A percentile compares a stretch with the other conserved stretches of the same genome.
Conservation (phyloP, 2,797 vertebrate species). For the Hippoglossus hippoglossus region DNA sequence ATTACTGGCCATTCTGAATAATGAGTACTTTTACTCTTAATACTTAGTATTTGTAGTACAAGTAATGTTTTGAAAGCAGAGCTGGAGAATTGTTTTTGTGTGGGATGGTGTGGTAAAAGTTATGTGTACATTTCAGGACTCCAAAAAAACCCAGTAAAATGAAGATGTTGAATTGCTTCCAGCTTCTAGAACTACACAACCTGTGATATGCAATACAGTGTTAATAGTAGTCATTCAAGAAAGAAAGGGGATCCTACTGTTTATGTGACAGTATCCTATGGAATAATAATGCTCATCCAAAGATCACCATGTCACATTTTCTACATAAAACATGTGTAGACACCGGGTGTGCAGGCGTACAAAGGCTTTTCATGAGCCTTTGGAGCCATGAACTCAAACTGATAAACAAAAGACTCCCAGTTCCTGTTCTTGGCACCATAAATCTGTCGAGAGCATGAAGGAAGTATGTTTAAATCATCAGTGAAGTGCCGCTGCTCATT, state of each 20-base stretch:
- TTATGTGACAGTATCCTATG: neutral
- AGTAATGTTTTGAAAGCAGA: too few species aligned
- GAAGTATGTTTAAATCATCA: slow-evolving; percentile 72
- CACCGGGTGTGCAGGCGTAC: slow-evolving; percentile 1
- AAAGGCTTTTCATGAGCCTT: slow-evolving; percentile 29
- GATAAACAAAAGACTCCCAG: slow-evolving; percentile 66
- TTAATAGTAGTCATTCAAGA: too few species aligned
- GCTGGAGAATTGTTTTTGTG: too few species aligned
- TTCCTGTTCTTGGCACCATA: slow-evolving; percentile 56
- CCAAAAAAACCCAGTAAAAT: too few species aligned
- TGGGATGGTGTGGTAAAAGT: too few species aligned
- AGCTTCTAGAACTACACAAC: neutral
- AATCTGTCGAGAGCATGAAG: slow-evolving; percentile 54
- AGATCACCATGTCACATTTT: slow-evolving; percentile 9
- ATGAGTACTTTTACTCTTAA: too few species aligned
- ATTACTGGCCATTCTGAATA: too few species aligned
- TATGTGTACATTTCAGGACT: too few species aligned
- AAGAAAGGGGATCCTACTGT: neutral
- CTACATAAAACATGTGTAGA: slow-evolving; percentile 4
- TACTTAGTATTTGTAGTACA: too few species aligned
- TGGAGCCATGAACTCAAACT: slow-evolving; percentile 48
- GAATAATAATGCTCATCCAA: slow-evolving; percentile 1
- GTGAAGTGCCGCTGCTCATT: slow-evolving; percentile 52
- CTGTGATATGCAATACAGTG: neutral
- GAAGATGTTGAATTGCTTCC: too few species aligned